Evolutionary conservation across 1,140 invertebrate species (phyloP).

Genomic region (Trissolcus basalis): DNA sequence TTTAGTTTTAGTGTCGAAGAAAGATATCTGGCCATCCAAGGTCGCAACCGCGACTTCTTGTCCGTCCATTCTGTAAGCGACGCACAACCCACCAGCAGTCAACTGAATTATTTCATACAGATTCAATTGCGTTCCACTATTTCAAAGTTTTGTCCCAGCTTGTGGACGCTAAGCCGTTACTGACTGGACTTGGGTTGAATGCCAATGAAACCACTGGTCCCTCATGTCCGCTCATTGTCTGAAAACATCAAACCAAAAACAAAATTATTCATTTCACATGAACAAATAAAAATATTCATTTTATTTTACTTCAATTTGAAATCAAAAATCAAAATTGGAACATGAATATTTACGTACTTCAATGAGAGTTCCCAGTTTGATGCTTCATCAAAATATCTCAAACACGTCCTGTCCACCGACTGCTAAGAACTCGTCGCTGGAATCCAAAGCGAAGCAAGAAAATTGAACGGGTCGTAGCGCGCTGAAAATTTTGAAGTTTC

Average conservation of each 20-base stretch:
- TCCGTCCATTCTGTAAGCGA: slow-evolving; percentile 92
- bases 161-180: slow-evolving; percentile 87
- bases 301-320: too few relatives aligned
- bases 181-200: slow-evolving; percentile 86
- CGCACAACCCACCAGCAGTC: slow-evolving; percentile 87
- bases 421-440: slow-evolving; percentile 92
- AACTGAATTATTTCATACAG: slow-evolving; percentile 89
- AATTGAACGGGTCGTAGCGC: slow-evolving; percentile 94
- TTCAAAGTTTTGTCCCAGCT: slow-evolving; percentile 96
- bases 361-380: slow-evolving; percentile 92
- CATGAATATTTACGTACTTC: slow-evolving; percentile 87
- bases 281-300: too few relatives aligned
- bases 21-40: slow-evolving; percentile 90
- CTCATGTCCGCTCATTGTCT: slow-evolving; percentile 93
- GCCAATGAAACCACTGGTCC: slow-evolving; percentile 90
- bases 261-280: too few relatives aligned
- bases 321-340: too few relatives aligned
- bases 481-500: slow-evolving; percentile 97
- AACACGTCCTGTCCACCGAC: slow-evolving; percentile 96
- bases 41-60: slow-evolving; percentile 93
- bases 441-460: slow-evolving; percentile 91
- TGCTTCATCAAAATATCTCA: slow-evolving; percentile 96
- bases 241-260: slow-evolving; percentile 18
- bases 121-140: slow-evolving; percentile 94
- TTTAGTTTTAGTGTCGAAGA: slow-evolving; percentile 88